These are phyloP conservation scores for Molossus molossus DNA, from an alignment of 2,797 vertebrate genomes.

Conservation along the genomic window DNA sequence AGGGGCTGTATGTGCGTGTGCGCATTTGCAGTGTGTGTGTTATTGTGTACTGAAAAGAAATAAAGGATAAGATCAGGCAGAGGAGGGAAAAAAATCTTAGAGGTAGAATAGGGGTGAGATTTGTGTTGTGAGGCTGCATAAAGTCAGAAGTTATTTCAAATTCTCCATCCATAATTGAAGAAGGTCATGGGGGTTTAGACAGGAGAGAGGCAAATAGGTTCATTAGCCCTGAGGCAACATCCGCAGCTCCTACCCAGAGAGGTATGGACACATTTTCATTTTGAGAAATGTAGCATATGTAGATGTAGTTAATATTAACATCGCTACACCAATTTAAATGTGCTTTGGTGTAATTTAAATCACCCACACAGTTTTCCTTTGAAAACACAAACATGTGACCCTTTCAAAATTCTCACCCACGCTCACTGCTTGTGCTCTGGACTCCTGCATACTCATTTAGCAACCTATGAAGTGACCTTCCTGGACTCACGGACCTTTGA, in stretches of 20 bases:
- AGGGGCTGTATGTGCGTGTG: neutral
- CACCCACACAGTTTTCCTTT: conserved; percentile 83
- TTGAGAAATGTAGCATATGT: conserved; percentile 52
- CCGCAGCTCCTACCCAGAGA: conserved; percentile 14
- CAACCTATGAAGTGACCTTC: conserved; percentile 54
- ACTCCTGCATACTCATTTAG: conserved; percentile 39
- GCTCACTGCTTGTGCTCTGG: conserved; percentile 49
- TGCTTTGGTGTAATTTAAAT: conserved; percentile 82
- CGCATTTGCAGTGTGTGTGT: neutral
- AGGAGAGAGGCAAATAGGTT: conserved; percentile 9
- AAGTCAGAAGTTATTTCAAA: neutral
- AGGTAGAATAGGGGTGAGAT: neutral
- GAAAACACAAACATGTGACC: conserved; percentile 77
- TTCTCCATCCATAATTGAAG: neutral
- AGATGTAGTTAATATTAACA: conserved; percentile 67
- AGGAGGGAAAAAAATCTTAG: neutral
- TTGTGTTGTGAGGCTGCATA: neutral
- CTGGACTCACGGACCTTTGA: neutral
- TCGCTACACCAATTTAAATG: conserved; percentile 79
- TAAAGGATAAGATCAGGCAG: neutral
- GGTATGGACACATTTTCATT: conserved; percentile 39
- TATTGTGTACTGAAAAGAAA: neutral
- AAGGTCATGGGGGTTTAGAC: conserved; percentile 9
- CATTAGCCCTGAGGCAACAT: conserved; percentile 34
- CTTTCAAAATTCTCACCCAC: conserved; percentile 58